phyloP scores from a whole-genome alignment of 2,888 invertebrate species.

The Erynnis tages region DNA sequence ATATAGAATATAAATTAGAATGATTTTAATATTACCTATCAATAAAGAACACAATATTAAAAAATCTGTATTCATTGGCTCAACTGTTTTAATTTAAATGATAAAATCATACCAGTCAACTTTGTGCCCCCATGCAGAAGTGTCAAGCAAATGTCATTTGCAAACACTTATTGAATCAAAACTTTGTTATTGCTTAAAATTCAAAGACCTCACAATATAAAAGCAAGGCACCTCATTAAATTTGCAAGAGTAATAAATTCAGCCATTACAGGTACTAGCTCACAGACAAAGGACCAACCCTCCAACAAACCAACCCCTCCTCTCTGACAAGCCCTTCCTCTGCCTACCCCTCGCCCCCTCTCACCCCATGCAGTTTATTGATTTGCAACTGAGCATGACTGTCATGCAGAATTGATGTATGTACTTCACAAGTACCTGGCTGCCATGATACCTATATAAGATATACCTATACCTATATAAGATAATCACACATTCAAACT shows the following conservation, averaged over 20 bases:
- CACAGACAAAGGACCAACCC: constrained; percentile 3
- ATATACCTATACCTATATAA: too few species aligned
- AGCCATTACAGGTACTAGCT: not conserved
- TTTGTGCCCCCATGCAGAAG: too few species aligned
- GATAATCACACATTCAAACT: too few species aligned
- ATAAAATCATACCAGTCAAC: too few species aligned
- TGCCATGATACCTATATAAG: not conserved
- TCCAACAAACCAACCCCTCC: not conserved
- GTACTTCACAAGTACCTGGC: not conserved
- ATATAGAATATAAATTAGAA: too few species aligned
- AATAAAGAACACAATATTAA: too few species aligned
- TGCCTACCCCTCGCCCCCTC: not conserved
- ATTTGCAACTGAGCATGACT: not conserved
- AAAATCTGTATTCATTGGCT: too few species aligned
- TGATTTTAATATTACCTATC: too few species aligned
- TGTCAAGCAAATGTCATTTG: too few species aligned
- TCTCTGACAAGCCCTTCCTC: not conserved
- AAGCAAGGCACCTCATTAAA: not conserved
- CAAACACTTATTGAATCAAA: not conserved
- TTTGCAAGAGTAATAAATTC: not conserved
- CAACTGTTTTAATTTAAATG: too few species aligned
- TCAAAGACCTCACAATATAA: too few species aligned
- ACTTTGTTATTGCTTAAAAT: not conserved
- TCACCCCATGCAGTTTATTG: constrained; percentile 11
- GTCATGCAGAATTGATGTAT: not conserved